Evolutionary conservation across 2,888 invertebrate genomes (phyloP), one percentile per base, ranked within the genome.

Genomic region (Mantis religiosa): DNA sequence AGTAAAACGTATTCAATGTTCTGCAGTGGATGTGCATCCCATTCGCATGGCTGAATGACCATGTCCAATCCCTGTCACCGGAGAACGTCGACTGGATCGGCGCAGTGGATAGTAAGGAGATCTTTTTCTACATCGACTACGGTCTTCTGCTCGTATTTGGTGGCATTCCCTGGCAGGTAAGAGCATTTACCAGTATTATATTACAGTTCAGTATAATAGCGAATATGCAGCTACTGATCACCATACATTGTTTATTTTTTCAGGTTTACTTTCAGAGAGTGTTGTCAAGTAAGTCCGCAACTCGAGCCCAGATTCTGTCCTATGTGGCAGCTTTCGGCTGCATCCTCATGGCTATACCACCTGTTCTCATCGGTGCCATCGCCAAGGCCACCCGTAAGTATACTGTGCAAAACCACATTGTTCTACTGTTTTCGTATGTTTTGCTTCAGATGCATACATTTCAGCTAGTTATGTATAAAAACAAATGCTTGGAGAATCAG

Each of bases 211-310:
- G 41, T 41, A 6, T 41, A 12, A 41, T 12, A 41, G 9, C 9
- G 12, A 12, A 41, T 3, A 1, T 41, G 12, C 12, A 12, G 41
- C 41, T 41, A 12, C 41, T 12, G 41, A 41, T 12, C 12, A 41
- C 41, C 9, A 41, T 6, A 2, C 12, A 2, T 41, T 41, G 41
- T 0, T 41, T 41, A 12, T 41, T 89, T 88, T 89, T 91, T 25
- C 93, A 97, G 96, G 99, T 99, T 54, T 99, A 99, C 93, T 99
- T 99, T 94, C 99, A 99, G 95, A 95, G 99, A 83, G 99, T 99
- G 88, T 94, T 99, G 91, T 99, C 99, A 90, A 98, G 99, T 92
- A 98, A 98, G 94, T 97, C 98, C 0, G 99, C 99, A 0, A 96
- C 96, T 12, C 96, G 98, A 88, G 99, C 99, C 83, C 98, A 99